Percentiles rank a stretch among this genome's conserved stretches.
Evolutionary conservation across 2,888 invertebrate species (phyloP).

Genomic region (Loripinus fragilis): DNA sequence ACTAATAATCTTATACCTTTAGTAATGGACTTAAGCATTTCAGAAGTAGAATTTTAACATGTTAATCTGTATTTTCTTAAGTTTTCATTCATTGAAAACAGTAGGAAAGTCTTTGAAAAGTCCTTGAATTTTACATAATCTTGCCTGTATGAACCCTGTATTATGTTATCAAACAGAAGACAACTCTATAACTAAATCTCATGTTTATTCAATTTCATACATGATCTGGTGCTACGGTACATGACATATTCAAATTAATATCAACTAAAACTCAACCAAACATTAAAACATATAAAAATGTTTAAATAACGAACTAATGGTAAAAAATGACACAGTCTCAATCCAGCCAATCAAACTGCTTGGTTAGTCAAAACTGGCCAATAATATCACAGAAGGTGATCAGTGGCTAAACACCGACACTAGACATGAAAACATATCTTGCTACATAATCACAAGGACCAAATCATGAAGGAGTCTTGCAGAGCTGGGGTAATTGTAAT

Average conservation of each 20-base stretch:
- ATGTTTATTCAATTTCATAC: conserved; percentile 11
- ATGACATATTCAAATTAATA: background rate
- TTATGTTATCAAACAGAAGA: background rate
- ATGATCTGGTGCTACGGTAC: background rate
- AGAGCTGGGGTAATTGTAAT: too few relatives aligned
- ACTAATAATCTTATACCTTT: too few relatives aligned
- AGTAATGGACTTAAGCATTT: too few relatives aligned
- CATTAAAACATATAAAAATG: background rate
- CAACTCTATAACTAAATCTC: background rate
- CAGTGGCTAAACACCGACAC: background rate
- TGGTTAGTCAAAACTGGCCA: conserved; percentile 7
- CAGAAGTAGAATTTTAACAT: too few relatives aligned
- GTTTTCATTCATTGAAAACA: too few relatives aligned
- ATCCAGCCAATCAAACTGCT: background rate
- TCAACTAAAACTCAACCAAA: conserved; percentile 10
- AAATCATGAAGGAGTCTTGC: too few relatives aligned
- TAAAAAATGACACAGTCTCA: conserved; percentile 14
- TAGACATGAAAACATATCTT: background rate
- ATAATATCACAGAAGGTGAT: conserved; percentile 7
- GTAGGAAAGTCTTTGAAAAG: too few relatives aligned
- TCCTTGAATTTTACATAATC: too few relatives aligned
- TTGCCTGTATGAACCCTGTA: too few relatives aligned
- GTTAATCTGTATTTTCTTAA: too few relatives aligned
- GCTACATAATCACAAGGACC: too few relatives aligned
- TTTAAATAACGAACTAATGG: conserved; percentile 4